Evolutionary conservation across 2,888 invertebrate species (phyloP), one percentile per base, ranked within the genome.

Genomic region (Charanyca ferruginea): DNA sequence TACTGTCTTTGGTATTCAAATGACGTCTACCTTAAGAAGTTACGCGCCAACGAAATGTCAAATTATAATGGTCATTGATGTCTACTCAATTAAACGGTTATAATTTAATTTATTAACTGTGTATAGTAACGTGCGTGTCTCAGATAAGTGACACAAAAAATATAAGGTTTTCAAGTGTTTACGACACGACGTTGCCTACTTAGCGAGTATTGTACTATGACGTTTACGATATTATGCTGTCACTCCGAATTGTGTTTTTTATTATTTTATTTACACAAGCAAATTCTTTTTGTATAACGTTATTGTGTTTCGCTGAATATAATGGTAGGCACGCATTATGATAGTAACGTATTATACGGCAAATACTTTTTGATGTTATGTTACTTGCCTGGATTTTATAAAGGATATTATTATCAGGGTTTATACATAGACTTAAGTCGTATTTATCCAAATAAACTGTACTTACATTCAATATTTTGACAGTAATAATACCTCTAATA

Each of bases 401-500:
- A 53, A 1, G 28, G 16, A 20, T 0, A 11, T n/a, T n/a, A n/a
- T n/a, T n/a, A 54, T 16, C n/a, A 22, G 53, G 8, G 9, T 32
- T 32, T 32, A 32, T 32, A 1, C 2, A 38, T 38, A 38, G 13
- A 16, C 8, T 38, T 38, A 11, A 4, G 2, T 38, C 9, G 3
- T 16, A 49, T 63, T 49, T 35, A 20, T 28, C 38, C 7, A 49
- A 53, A 68, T 67, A 73, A 57, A 77, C 35, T 55, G 54, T 62
- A 67, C 52, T 66, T 57, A 49, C 48, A 54, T 64, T 71, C 67
- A 81, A 82, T 80, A 72, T 82, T 80, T 63, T 79, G 80, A 80
- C 80, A 77, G 54, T 9, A 65, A 66, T 59, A 78, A 60, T 63
- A 60, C 18, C 25, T 64, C 64, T 69, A 77, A 79, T 73, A 59